Percentiles rank a stretch among this genome's conserved stretches.
Evolutionary conservation across 2,113 vertebrate genomes (phyloP).

Genomic region (Zosterops pallidus): DNA sequence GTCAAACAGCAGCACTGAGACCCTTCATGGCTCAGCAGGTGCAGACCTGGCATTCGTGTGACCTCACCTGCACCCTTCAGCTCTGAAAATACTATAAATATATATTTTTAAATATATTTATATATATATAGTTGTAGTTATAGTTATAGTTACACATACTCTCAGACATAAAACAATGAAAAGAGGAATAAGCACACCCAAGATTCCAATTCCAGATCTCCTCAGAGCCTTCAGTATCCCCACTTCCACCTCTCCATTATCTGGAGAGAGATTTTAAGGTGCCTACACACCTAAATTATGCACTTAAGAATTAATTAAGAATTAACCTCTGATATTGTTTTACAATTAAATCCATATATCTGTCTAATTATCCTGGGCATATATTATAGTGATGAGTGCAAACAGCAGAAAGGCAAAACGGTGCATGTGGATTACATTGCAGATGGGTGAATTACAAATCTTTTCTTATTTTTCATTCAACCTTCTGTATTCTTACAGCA

Average conservation of each 20-base stretch:
- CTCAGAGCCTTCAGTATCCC: background rate
- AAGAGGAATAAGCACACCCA: background rate
- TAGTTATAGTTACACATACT: accelerated
- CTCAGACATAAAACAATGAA: background rate
- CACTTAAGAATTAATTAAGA: background rate
- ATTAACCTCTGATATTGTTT: background rate
- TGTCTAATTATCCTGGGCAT: background rate
- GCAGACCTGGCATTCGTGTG: background rate
- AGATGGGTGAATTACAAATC: background rate
- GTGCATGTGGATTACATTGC: background rate
- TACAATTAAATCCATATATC: background rate
- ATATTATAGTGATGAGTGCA: background rate
- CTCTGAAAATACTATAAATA: background rate
- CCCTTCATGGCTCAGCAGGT: background rate
- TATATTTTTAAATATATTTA: too few relatives aligned
- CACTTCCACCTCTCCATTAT: background rate
- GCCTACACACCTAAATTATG: background rate
- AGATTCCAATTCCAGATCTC: background rate
- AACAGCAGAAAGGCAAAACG: background rate
- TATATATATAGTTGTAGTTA: too few relatives aligned
- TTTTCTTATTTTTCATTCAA: background rate
- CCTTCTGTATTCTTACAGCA: background rate
- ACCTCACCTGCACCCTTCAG: background rate
- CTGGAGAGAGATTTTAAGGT: background rate
- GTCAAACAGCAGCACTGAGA: accelerated